phyloP scores from a whole-genome alignment of 2,797 vertebrate species.

The Austrolebias charrua region DNA sequence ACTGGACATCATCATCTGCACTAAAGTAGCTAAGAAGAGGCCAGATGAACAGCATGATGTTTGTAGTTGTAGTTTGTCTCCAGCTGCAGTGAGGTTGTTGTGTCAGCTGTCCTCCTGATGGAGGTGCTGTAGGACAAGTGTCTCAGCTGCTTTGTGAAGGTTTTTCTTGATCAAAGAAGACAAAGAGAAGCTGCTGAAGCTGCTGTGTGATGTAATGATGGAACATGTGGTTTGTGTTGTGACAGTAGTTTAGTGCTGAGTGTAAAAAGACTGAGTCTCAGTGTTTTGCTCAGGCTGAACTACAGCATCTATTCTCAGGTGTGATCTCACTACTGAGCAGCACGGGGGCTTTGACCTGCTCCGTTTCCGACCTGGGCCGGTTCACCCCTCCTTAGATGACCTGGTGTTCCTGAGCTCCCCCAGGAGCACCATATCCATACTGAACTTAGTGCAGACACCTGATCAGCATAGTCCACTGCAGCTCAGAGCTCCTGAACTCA shows the following conservation, averaged over 20 bases:
- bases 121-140: too few relatives aligned
- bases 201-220: too few relatives aligned
- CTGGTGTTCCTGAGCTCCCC: constrained; percentile 68
- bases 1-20: too few relatives aligned
- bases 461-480: constrained; percentile 63
- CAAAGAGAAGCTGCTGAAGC: too few relatives aligned
- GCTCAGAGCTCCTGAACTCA: constrained; percentile 65
- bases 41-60: too few relatives aligned
- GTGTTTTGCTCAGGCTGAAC: constrained; percentile 15
- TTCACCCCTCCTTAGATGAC: constrained; percentile 69
- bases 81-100: too few relatives aligned
- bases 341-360: constrained; percentile 59
- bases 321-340: constrained; percentile 15
- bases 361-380: constrained; percentile 73
- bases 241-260: not conserved
- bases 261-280: constrained; percentile 24
- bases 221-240: not conserved
- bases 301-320: constrained; percentile 15
- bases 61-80: too few relatives aligned
- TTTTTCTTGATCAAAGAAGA: too few relatives aligned
- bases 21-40: too few relatives aligned
- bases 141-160: too few relatives aligned
- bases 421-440: constrained; percentile 68
- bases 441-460: constrained; percentile 65
- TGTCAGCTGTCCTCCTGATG: too few relatives aligned